These are phyloP conservation scores for Rhineura floridana DNA, from an alignment of 2,113 vertebrate species.

Conservation along the genomic window DNA sequence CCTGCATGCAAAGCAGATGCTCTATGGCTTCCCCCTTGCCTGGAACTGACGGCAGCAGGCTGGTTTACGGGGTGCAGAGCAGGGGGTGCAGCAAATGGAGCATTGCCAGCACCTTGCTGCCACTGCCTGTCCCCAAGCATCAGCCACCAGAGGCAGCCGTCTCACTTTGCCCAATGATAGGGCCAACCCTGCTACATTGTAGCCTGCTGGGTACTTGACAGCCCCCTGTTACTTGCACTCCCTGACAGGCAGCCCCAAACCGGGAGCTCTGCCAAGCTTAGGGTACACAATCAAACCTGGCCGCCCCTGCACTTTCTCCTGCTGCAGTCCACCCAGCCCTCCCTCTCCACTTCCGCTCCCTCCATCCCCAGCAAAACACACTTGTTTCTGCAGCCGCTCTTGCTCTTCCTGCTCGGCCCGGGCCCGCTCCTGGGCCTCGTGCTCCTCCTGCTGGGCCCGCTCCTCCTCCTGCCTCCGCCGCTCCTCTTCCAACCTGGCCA, in stretches of 20 bases:
- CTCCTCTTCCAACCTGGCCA: constrained; percentile 77
- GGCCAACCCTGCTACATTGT: neutral
- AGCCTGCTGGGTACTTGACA: neutral
- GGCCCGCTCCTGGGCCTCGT: constrained; percentile 79
- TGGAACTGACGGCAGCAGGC: no score
- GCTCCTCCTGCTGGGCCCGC: constrained; percentile 71
- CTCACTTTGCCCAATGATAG: neutral
- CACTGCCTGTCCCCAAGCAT: no score
- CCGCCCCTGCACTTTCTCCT: neutral
- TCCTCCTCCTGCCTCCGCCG: constrained; percentile 75
- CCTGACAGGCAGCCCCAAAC: neutral
- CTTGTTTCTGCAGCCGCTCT: constrained; percentile 92
- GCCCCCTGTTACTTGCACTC: neutral
- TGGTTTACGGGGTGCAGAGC: no score
- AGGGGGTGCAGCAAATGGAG: no score
- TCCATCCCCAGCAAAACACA: constrained; percentile 53
- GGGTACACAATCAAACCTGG: neutral
- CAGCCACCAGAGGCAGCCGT: neutral
- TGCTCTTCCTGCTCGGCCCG: constrained; percentile 85
- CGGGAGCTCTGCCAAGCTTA: no score
- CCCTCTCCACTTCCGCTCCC: constrained; percentile 36
- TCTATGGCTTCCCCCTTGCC: no score
- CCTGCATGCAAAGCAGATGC: no score
- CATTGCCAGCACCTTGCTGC: no score
- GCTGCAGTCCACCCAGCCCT: neutral